These are phyloP conservation scores for Alcis repandata DNA, from an alignment of 2,888 invertebrate species.

Conservation along the genomic window DNA sequence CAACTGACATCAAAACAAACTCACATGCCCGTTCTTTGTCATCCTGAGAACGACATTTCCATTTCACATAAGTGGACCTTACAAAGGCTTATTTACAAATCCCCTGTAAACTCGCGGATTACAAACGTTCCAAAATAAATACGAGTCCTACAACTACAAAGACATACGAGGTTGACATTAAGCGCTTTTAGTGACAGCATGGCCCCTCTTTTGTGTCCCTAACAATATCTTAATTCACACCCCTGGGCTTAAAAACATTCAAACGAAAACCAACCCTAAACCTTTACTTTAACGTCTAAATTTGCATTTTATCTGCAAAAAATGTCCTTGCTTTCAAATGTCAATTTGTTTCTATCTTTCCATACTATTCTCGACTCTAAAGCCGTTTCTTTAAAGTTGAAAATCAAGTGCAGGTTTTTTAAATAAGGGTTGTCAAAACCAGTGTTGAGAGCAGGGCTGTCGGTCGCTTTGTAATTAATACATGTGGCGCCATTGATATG, in stretches of 20 bases:
- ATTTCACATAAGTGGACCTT: conserved; percentile 34
- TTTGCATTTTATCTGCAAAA: conserved; percentile 25
- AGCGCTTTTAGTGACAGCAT: conserved; percentile 64
- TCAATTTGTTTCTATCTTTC: conserved; percentile 60
- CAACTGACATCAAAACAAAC: conserved; percentile 19
- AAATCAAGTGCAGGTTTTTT: conserved; percentile 48
- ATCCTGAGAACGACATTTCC: conserved; percentile 33
- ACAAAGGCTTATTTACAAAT: conserved; percentile 40
- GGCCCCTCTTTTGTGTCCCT: conserved; percentile 70
- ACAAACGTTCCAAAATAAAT: conserved; percentile 53
- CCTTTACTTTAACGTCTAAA: conserved; percentile 42
- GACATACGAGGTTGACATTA: conserved; percentile 81
- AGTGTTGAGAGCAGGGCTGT: conserved; percentile 69
- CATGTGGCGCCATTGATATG: conserved; percentile 80
- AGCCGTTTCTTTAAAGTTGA: conserved; percentile 40
- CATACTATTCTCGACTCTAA: conserved; percentile 55
- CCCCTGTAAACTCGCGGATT: conserved; percentile 39
- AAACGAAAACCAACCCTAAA: conserved; percentile 51
- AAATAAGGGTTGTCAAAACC: conserved; percentile 76
- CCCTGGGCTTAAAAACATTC: conserved; percentile 65
- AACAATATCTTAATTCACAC: conserved; percentile 84
- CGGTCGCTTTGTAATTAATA: conserved; percentile 83
- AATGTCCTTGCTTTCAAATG: conserved; percentile 66
- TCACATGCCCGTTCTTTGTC: conserved; percentile 23
- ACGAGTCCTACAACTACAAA: conserved; percentile 73